phyloP scores from a whole-genome alignment of 2,888 invertebrate species.

The Baronia brevicornis region DNA sequence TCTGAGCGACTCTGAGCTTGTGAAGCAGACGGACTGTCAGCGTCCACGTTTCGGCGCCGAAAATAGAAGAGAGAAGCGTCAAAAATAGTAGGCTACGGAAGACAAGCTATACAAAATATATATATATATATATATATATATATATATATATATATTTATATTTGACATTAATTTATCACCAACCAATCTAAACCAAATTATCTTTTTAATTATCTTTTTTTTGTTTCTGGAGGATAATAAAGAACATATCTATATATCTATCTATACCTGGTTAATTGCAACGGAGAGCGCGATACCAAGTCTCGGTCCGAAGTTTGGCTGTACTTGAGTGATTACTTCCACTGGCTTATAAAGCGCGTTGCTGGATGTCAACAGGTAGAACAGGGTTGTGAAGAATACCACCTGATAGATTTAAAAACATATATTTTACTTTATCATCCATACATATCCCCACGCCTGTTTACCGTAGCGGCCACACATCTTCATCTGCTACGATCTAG shows the following conservation, averaged over 20 bases:
- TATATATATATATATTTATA: neutral
- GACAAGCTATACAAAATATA: too few species aligned
- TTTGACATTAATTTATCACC: neutral
- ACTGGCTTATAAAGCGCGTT: slow-evolving; percentile 91
- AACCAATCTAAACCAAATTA: neutral
- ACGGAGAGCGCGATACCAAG: slow-evolving; percentile 89
- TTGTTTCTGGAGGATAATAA: too few species aligned
- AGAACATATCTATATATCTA: neutral
- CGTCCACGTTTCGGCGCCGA: too few species aligned
- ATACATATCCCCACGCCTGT: too few species aligned
- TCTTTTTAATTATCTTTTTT: too few species aligned
- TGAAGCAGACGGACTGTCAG: too few species aligned
- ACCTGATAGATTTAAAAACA: slow-evolving; percentile 73
- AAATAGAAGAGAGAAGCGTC: too few species aligned
- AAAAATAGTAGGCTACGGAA: too few species aligned
- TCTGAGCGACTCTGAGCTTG: too few species aligned
- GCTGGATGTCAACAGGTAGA: slow-evolving; percentile 91
- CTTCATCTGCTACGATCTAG: too few species aligned
- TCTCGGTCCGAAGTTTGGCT: slow-evolving; percentile 84
- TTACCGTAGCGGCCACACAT: too few species aligned
- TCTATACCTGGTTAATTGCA: slow-evolving; percentile 88
- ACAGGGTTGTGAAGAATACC: slow-evolving; percentile 96
- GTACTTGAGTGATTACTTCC: slow-evolving; percentile 88
- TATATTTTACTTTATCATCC: neutral
- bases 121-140: neutral